Evolutionary conservation across 2,797 vertebrate species (phyloP), one percentile per base, ranked within the genome.

Genomic region (Botia kubotai): DNA sequence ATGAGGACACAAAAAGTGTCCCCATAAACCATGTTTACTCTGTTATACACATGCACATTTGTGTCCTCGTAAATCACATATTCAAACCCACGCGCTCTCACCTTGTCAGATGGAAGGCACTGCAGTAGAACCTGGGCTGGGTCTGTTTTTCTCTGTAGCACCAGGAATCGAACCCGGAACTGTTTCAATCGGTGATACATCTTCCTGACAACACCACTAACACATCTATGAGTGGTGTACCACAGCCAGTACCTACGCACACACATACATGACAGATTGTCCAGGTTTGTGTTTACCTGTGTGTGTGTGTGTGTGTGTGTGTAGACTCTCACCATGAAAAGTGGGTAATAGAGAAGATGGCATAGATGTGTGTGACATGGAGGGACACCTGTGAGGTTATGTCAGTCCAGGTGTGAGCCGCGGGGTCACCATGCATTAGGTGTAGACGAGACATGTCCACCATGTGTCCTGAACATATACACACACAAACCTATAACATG

Each of bases 241-340:
- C 97, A 99, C 43, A 99, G 90, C 98, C 98, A 99, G 90, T 99
- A 99, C 98, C 98, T 99, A 82, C 69, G 72, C 58, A 69, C 14
- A 68, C n/a, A 52, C 2, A 67, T 12, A 52, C 2, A 62, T 43
- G 2, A 74, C 46, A 68, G 16, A 74, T 1, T 39, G 29, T 2
- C 65, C 5, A 14, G 10, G 16, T 33, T 50, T 2, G 48, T 14
- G 16, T 21, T 8, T 6, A 14, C 0, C 4, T 6, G 14, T 0
- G 2, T 52, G 50, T 52, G 13, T 52, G 16, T 52, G 13, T 26
- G 21, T 58, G 6, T 39, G 75, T 72, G 26, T 7, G 43, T 29
- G 23, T 29, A 26, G 69, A 55, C 69, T 87, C 95, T 95, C 86
- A 99, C 98, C 97, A 99, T 79, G 98, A 99, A 89, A 99, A 99